Evolutionary conservation across 2,888 invertebrate species (phyloP).

Genomic region (Ectobius pallidus): DNA sequence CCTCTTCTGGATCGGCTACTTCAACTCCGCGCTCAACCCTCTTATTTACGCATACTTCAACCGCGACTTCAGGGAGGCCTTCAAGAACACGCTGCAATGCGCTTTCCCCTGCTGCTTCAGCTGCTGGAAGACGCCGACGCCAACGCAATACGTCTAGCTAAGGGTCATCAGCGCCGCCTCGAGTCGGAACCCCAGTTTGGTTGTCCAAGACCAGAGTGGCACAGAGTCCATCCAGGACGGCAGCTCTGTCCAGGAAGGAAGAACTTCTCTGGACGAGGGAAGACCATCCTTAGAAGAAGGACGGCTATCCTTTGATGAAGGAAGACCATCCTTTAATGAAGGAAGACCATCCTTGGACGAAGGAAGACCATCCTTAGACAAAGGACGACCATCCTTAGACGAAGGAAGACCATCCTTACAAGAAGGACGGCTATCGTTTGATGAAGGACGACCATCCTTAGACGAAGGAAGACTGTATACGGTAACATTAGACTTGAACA

Average conservation of each 20-base stretch:
- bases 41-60: constrained; percentile 96
- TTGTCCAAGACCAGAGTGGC: not conserved
- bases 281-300: no score
- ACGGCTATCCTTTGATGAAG: no score
- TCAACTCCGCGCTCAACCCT: constrained; percentile 94
- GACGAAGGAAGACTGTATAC: no score
- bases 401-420: no score
- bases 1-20: constrained; percentile 95
- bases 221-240: not conserved
- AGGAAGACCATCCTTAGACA: no score
- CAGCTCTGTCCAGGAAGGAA: not conserved
- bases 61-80: constrained; percentile 95
- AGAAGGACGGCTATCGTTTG: no score
- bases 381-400: no score
- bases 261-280: not conserved
- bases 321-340: no score
- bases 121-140: constrained; percentile 62
- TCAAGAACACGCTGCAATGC: constrained; percentile 87
- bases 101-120: constrained; percentile 80
- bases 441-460: no score
- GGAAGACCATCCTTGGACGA: no score
- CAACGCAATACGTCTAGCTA: constrained; percentile 48
- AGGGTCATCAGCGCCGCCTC: constrained; percentile 32
- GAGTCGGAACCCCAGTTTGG: constrained; percentile 11
- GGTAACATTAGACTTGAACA: no score